These are phyloP conservation scores for Drosophila niveifrons DNA, from an alignment of 2,888 invertebrate species.

Conservation along the genomic window DNA sequence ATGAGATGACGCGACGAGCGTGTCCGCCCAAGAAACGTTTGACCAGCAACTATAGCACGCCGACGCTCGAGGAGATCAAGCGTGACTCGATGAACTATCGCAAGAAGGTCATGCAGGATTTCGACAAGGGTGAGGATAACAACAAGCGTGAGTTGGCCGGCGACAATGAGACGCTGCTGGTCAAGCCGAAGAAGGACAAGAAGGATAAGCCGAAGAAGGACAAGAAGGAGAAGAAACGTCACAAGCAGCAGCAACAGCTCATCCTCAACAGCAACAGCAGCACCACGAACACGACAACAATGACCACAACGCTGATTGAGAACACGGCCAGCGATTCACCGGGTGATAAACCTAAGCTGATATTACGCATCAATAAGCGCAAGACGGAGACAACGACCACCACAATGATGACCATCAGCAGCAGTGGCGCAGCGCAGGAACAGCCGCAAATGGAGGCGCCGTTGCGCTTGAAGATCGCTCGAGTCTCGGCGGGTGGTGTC, in stretches of 20 bases:
- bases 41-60: constrained; percentile 86
- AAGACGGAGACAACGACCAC: constrained; percentile 80
- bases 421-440: constrained; percentile 19
- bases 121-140: constrained; percentile 88
- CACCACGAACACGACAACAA: constrained; percentile 53
- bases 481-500: constrained; percentile 92
- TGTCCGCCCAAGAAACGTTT: constrained; percentile 94
- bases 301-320: constrained; percentile 86
- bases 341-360: constrained; percentile 90
- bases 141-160: constrained; percentile 55
- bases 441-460: constrained; percentile 86
- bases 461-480: constrained; percentile 93
- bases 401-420: constrained; percentile 19
- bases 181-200: constrained; percentile 75
- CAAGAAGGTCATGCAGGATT: constrained; percentile 93
- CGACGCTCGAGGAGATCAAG: constrained; percentile 92
- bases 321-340: constrained; percentile 83
- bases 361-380: constrained; percentile 88
- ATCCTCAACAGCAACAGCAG: constrained; percentile 74
- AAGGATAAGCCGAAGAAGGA: constrained; percentile 86
- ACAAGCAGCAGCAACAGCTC: constrained; percentile 84
- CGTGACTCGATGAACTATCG: constrained; percentile 95
- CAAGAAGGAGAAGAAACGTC: constrained; percentile 87
- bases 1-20: constrained; percentile 86
- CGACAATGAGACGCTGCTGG: constrained; percentile 43